phyloP scores from a whole-genome alignment of 1,140 invertebrate species.

The Aphelinus atriplicis region DNA sequence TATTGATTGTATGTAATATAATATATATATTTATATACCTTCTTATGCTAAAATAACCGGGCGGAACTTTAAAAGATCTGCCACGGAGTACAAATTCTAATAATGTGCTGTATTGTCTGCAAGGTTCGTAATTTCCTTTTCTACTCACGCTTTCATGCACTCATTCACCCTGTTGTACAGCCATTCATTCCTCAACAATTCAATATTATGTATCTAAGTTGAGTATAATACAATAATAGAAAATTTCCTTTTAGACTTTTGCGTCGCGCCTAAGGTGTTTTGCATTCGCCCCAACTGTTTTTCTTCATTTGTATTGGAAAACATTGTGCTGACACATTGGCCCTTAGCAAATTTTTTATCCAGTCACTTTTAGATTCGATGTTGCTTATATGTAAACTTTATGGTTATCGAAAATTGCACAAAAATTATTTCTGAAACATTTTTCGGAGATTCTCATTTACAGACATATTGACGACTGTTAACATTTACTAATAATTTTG shows the following conservation, averaged over 20 bases:
- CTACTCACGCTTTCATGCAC: constrained; percentile 22
- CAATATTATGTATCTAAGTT: constrained; percentile 52
- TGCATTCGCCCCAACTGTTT: constrained; percentile 37
- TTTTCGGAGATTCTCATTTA: no score
- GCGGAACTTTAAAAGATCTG: constrained; percentile 5
- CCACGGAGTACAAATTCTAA: constrained; percentile 50
- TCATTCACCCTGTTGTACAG: not conserved
- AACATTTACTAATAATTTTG: not conserved
- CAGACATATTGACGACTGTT: no score
- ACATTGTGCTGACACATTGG: not conserved
- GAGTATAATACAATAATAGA: constrained; percentile 53
- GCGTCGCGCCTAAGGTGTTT: constrained; percentile 33
- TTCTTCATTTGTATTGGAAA: not conserved
- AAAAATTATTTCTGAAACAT: no score
- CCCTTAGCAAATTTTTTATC: constrained; percentile 4
- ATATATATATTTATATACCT: constrained; percentile 18
- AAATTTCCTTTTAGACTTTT: constrained; percentile 47
- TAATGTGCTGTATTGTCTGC: constrained; percentile 55
- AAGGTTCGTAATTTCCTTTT: constrained; percentile 49
- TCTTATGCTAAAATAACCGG: constrained; percentile 20
- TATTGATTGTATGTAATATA: constrained; percentile 32
- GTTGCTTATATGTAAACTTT: no score
- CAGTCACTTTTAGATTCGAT: no score
- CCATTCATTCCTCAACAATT: constrained; percentile 42
- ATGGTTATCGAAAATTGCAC: no score